These are phyloP conservation scores for Philonicus albiceps DNA, from an alignment of 2,888 invertebrate genomes.

Conservation along the genomic window DNA sequence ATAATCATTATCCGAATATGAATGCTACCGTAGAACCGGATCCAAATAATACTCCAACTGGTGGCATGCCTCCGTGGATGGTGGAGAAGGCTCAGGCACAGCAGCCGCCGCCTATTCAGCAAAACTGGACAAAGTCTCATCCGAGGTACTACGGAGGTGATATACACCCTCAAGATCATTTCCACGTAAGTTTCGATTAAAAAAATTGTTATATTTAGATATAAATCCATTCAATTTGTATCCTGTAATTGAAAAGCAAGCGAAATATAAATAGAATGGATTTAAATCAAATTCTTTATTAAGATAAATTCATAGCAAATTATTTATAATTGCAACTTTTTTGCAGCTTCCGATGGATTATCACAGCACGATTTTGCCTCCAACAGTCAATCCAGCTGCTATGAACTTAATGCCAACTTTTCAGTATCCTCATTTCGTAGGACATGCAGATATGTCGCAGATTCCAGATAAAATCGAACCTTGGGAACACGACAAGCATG, in stretches of 20 bases:
- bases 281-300: background rate
- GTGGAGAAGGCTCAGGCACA: slow-evolving; percentile 53
- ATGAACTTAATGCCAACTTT: slow-evolving; percentile 60
- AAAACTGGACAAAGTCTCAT: slow-evolving; percentile 50
- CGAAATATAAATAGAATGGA: background rate
- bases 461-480: slow-evolving; percentile 61
- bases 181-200: slow-evolving; percentile 54
- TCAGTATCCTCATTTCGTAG: slow-evolving; percentile 56
- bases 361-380: slow-evolving; percentile 58
- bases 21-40: slow-evolving; percentile 50
- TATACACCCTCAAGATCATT: slow-evolving; percentile 60
- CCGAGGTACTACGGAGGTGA: slow-evolving; percentile 51
- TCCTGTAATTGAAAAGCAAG: background rate
- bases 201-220: background rate
- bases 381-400: slow-evolving; percentile 56
- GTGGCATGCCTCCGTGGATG: slow-evolving; percentile 54
- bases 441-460: slow-evolving; percentile 54
- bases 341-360: slow-evolving; percentile 60
- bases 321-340: background rate
- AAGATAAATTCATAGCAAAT: background rate
- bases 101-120: slow-evolving; percentile 46
- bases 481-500: slow-evolving; percentile 64
- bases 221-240: background rate
- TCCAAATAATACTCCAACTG: slow-evolving; percentile 49
- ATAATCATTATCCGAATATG: slow-evolving; percentile 58